phyloP scores from a whole-genome alignment of 2,888 invertebrate species.

The Ichneumoninae sp. region DNA sequence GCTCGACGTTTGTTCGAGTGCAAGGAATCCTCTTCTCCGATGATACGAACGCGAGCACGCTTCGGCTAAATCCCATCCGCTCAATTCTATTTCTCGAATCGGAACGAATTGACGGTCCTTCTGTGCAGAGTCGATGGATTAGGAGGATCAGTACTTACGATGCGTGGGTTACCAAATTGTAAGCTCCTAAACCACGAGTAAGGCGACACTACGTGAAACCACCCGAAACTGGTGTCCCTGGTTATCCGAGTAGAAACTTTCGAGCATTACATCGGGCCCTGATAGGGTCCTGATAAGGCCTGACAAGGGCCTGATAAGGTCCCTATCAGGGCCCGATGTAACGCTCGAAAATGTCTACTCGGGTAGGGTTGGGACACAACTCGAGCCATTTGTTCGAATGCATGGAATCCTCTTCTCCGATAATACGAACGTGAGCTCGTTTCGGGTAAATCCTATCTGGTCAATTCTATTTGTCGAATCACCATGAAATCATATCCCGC shows the following conservation, averaged over 20 bases:
- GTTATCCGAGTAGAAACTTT: too few relatives aligned
- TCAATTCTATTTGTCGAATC: neutral
- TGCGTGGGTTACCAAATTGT: neutral
- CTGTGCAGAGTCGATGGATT: neutral
- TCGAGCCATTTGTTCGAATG: neutral
- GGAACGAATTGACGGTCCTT: neutral
- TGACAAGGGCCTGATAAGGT: too few relatives aligned
- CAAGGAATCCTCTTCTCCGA: neutral
- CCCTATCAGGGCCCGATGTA: too few relatives aligned
- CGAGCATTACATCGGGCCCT: too few relatives aligned
- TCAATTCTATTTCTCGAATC: neutral
- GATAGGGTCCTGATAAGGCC: too few relatives aligned
- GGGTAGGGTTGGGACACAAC: slow-evolving; percentile 15
- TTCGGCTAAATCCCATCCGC: neutral
- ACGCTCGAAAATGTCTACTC: too few relatives aligned
- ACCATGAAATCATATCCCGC: too few relatives aligned
- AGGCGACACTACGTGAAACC: slow-evolving; percentile 9
- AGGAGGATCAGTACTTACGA: neutral
- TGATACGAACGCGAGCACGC: neutral
- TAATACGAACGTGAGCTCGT: neutral
- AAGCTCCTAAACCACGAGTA: slow-evolving; percentile 18
- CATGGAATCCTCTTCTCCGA: neutral
- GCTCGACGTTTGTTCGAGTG: neutral
- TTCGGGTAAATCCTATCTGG: neutral
- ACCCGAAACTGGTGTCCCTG: neutral